phyloP scores from a whole-genome alignment of 2,888 invertebrate genomes.

The Caenorhabditis sp. region DNA sequence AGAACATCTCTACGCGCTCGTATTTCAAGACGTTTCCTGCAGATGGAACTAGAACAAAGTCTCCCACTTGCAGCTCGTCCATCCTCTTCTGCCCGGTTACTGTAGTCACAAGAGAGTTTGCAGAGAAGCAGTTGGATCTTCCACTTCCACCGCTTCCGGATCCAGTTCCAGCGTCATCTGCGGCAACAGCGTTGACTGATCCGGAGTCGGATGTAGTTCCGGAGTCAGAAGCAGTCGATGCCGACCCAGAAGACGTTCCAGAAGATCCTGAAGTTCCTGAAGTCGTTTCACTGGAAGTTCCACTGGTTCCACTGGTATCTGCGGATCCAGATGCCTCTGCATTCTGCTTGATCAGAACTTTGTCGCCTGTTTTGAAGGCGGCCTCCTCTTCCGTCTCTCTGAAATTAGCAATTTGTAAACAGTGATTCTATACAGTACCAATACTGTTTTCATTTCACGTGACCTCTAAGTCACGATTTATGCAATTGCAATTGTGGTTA shows the following conservation, averaged over 20 bases:
- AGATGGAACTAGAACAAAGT: constrained; percentile 76
- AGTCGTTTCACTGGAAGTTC: not conserved
- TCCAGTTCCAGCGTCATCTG: constrained; percentile 5
- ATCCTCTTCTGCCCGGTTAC: constrained; percentile 70
- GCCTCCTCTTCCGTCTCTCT: too few relatives aligned
- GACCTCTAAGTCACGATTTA: too few relatives aligned
- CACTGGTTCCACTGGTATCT: not conserved
- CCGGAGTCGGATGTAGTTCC: not conserved
- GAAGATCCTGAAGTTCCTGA: constrained; percentile 6
- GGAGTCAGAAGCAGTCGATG: constrained; percentile 2
- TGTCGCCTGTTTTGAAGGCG: too few relatives aligned
- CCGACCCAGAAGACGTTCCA: constrained; percentile 9
- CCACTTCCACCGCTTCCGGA: constrained; percentile 28
- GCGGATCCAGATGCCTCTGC: not conserved
- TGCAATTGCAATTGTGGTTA: too few relatives aligned
- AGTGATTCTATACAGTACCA: too few relatives aligned
- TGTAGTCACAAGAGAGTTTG: constrained; percentile 71
- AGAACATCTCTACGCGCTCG: constrained; percentile 78
- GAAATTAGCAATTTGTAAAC: too few relatives aligned
- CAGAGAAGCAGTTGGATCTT: constrained; percentile 74
- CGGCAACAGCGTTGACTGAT: constrained; percentile 17
- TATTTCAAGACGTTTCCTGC: constrained; percentile 70
- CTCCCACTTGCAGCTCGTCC: constrained; percentile 75
- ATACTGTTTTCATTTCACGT: too few relatives aligned
- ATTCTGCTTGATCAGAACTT: too few relatives aligned